Evolutionary conservation across 2,888 invertebrate species (phyloP).

Genomic region (Deilephila elpenor): DNA sequence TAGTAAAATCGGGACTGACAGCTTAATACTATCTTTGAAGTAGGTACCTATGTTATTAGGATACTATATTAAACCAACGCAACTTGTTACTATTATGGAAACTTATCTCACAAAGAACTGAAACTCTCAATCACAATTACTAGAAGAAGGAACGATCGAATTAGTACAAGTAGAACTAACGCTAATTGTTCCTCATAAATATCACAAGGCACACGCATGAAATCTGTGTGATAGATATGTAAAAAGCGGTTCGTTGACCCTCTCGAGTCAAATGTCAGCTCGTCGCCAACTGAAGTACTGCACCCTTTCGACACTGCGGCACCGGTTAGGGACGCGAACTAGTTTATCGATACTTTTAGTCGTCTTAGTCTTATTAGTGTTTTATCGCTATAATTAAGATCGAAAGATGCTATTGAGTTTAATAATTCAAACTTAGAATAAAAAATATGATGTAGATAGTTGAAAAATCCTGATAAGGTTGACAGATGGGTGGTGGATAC

Average conservation of each 20-base stretch:
- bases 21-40: too few species aligned
- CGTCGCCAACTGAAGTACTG: constrained; percentile 71
- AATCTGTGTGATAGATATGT: constrained; percentile 53
- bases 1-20: too few species aligned
- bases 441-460: too few species aligned
- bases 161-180: not conserved
- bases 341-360: constrained; percentile 44
- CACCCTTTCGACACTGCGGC: constrained; percentile 81
- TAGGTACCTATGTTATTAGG: too few species aligned
- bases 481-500: too few species aligned
- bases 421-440: too few species aligned
- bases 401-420: too few species aligned
- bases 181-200: constrained; percentile 39
- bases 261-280: constrained; percentile 75
- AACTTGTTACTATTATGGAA: too few species aligned
- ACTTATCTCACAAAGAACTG: too few species aligned
- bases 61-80: too few species aligned
- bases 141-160: not conserved
- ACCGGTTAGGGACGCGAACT: constrained; percentile 60
- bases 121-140: not conserved
- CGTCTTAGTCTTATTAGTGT: not conserved
- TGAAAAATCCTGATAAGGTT: too few species aligned
- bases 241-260: constrained; percentile 70
- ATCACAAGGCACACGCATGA: constrained; percentile 48
- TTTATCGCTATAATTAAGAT: not conserved